Conservation (phyloP, 2,797 vertebrate genomes). For the Echeneis naucrates region DNA sequence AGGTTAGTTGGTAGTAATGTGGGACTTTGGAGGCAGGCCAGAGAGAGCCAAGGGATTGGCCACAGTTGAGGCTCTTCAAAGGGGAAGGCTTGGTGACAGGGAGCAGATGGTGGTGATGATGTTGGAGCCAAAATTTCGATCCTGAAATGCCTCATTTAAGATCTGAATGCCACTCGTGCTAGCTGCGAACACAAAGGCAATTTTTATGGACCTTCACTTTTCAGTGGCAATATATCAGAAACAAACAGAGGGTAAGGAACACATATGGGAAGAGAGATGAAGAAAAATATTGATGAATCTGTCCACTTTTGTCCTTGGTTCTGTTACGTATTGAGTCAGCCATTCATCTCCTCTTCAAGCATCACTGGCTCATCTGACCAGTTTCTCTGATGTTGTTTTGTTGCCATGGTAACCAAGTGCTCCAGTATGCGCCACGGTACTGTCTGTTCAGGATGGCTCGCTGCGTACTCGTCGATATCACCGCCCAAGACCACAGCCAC, state of each 20-base stretch:
- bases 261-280: conserved; percentile 7
- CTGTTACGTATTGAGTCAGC: conserved; percentile 56
- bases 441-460: conserved; percentile 67
- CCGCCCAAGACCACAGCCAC: conserved; percentile 46
- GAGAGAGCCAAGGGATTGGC: conserved; percentile 67
- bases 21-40: conserved; percentile 66
- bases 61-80: conserved; percentile 72
- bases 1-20: conserved; percentile 55
- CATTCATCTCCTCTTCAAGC: conserved; percentile 75
- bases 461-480: conserved; percentile 59
- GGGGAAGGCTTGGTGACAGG: conserved; percentile 72
- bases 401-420: conserved; percentile 87
- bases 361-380: conserved; percentile 81
- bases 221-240: conserved; percentile 28
- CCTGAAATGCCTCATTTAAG: conserved; percentile 60
- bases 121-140: conserved; percentile 66
- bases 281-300: conserved; percentile 38
- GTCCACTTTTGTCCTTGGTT: conserved; percentile 44
- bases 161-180: conserved; percentile 33
- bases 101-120: conserved; percentile 78
- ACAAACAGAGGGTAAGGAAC: conserved; percentile 1
- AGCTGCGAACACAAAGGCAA: conserved; percentile 39
- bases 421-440: conserved; percentile 79
- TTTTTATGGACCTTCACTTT: conserved; percentile 37
- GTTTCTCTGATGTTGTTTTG: conserved; percentile 86